Percentiles rank a stretch among this genome's conserved stretches.
Evolutionary conservation across 2,888 invertebrate species (phyloP).

Genomic region (Baccha elongata): DNA sequence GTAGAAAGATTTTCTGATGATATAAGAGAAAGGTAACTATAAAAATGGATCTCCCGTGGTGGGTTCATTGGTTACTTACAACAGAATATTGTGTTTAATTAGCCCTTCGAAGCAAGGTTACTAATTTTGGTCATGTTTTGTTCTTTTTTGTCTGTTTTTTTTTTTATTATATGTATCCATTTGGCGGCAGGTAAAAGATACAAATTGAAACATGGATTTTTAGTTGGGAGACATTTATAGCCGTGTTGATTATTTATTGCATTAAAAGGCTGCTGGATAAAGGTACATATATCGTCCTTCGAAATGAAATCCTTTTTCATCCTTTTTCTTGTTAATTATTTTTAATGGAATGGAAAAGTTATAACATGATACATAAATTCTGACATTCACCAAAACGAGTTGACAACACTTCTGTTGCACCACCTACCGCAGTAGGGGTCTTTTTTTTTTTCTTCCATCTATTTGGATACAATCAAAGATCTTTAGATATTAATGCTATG

Average conservation of each 20-base stretch:
- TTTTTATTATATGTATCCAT: conserved; percentile 1
- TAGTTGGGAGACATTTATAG: conserved; percentile 57
- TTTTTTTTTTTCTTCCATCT: neutral
- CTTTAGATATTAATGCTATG: neutral
- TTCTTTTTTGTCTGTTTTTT: conserved; percentile 24
- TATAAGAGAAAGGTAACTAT: conserved; percentile 61
- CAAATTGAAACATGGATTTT: conserved; percentile 70
- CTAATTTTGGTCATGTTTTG: conserved; percentile 55
- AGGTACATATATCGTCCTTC: conserved; percentile 5
- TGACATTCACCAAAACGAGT: conserved; percentile 45
- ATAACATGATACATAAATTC: conserved; percentile 54
- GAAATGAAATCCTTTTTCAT: conserved; percentile 31
- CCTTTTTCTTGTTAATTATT: conserved; percentile 31
- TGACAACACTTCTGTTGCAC: conserved; percentile 73
- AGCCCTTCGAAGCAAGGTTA: conserved; percentile 48
- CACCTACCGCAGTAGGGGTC: conserved; percentile 72
- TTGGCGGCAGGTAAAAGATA: conserved; percentile 30
- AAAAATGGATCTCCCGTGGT: conserved; percentile 66
- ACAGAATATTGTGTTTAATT: conserved; percentile 64
- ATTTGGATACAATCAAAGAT: conserved; percentile 11
- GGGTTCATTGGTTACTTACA: conserved; percentile 64
- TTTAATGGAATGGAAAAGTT: neutral
- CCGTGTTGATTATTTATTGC: conserved; percentile 62
- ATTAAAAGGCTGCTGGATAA: conserved; percentile 9
- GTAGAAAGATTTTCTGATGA: conserved; percentile 53